Percentiles rank a stretch among this genome's conserved stretches.
phyloP scores from a whole-genome alignment of 2,888 invertebrate genomes.

The Operophtera brumata region DNA sequence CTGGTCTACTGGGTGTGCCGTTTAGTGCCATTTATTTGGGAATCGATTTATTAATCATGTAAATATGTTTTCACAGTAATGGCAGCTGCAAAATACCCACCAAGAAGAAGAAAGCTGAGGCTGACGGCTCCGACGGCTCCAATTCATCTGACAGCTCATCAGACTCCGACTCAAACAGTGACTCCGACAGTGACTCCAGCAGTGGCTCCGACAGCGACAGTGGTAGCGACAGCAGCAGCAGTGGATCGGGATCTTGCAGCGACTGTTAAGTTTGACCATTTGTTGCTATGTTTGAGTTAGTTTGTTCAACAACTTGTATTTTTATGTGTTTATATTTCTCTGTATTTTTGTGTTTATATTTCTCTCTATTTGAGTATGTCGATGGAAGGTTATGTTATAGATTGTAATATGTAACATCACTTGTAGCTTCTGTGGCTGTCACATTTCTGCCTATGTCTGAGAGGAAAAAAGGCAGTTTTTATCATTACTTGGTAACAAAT shows the following conservation, averaged over 20 bases:
- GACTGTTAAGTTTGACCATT: slow-evolving; percentile 30
- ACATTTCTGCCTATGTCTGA: no score
- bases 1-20: no score
- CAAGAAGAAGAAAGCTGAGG: slow-evolving; percentile 61
- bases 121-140: slow-evolving; percentile 57
- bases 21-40: no score
- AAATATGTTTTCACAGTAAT: slow-evolving; percentile 45
- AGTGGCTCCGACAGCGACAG: slow-evolving; percentile 47
- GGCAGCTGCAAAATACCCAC: slow-evolving; percentile 64
- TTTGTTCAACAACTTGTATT: not conserved
- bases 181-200: slow-evolving; percentile 53
- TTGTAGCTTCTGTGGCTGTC: no score
- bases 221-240: slow-evolving; percentile 57
- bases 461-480: no score
- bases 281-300: not conserved
- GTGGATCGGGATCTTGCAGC: slow-evolving; percentile 49
- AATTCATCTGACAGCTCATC: slow-evolving; percentile 60
- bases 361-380: no score
- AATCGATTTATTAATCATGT: no score
- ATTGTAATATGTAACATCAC: no score
- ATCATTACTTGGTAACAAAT: no score
- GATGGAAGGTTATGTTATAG: no score
- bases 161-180: slow-evolving; percentile 55
- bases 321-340: not conserved
- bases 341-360: not conserved